Evolutionary conservation across 1,140 invertebrate species (phyloP).

Genomic region (Sarcophaga bullata): DNA sequence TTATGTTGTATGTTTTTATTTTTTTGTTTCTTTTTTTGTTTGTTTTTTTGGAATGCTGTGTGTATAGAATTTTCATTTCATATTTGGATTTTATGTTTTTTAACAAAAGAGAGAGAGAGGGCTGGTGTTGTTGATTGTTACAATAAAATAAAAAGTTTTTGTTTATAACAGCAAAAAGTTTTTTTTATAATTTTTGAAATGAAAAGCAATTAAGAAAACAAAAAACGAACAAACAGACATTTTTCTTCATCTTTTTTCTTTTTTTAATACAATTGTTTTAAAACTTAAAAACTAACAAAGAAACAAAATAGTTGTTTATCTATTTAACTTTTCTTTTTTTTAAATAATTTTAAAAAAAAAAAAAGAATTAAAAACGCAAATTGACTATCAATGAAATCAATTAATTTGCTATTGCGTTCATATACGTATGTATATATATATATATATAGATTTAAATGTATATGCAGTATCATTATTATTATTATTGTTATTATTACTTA

Average conservation of each 20-base stretch:
- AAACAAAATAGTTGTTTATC: slow-evolving; percentile 30
- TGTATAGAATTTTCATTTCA: slow-evolving; percentile 9
- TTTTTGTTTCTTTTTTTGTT: background rate
- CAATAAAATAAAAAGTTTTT: slow-evolving; percentile 2
- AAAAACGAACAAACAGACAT: slow-evolving; percentile 21
- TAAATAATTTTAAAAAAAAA: slow-evolving; percentile 14
- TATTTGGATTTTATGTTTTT: background rate
- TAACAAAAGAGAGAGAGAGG: slow-evolving; percentile 29
- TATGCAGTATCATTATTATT: background rate
- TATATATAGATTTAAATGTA: background rate
- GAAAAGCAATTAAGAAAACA: slow-evolving; percentile 1
- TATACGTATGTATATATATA: background rate
- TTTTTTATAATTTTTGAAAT: background rate
- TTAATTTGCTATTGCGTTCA: slow-evolving; percentile 36
- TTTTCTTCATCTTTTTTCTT: background rate
- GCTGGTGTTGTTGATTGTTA: background rate
- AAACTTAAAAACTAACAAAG: slow-evolving; percentile 39
- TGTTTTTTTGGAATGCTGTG: slow-evolving; percentile 27
- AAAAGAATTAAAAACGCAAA: background rate
- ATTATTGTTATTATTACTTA: slow-evolving; percentile 1
- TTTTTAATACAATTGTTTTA: slow-evolving; percentile 12
- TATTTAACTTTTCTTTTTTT: background rate
- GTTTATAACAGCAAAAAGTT: slow-evolving; percentile 31
- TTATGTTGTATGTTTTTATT: slow-evolving; percentile 32
- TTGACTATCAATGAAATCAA: background rate